A percentile compares a stretch with the other conserved stretches of the same genome.
phyloP scores from a whole-genome alignment of 2,888 invertebrate species.

The Spilosoma lubricipeda region DNA sequence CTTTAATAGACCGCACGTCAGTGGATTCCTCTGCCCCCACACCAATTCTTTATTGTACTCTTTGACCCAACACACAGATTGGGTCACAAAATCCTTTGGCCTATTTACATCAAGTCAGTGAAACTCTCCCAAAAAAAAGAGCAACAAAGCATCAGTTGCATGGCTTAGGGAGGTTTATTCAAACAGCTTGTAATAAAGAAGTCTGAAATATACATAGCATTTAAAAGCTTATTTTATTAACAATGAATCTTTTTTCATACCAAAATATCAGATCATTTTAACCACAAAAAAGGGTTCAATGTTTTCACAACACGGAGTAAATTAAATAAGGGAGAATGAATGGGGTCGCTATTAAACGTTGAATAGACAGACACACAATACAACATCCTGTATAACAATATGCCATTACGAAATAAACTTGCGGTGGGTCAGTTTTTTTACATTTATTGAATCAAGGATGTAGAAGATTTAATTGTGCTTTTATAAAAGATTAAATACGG shows the following conservation, averaged over 20 bases:
- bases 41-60: not conserved
- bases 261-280: conserved; percentile 28
- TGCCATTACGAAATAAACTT: conserved; percentile 50
- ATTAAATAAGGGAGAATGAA: conserved; percentile 65
- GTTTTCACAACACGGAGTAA: conserved; percentile 45
- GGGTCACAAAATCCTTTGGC: not conserved
- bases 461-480: conserved; percentile 30
- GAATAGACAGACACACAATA: conserved; percentile 65
- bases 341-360: conserved; percentile 60
- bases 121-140: not conserved
- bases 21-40: not conserved
- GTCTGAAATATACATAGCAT: not conserved
- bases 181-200: not conserved
- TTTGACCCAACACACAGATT: not conserved
- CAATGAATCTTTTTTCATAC: not conserved
- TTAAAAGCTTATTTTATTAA: conserved; percentile 12
- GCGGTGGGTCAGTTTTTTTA: conserved; percentile 12
- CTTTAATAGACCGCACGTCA: no score
- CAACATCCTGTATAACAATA: conserved; percentile 62
- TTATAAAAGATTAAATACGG: not conserved
- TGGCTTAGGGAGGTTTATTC: not conserved
- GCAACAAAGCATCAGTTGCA: not conserved
- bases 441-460: conserved; percentile 26
- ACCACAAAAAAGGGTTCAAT: conserved; percentile 38
- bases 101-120: not conserved